Evolutionary conservation across 2,113 vertebrate genomes (phyloP).

Genomic region (Melanotaenia duboulayi): DNA sequence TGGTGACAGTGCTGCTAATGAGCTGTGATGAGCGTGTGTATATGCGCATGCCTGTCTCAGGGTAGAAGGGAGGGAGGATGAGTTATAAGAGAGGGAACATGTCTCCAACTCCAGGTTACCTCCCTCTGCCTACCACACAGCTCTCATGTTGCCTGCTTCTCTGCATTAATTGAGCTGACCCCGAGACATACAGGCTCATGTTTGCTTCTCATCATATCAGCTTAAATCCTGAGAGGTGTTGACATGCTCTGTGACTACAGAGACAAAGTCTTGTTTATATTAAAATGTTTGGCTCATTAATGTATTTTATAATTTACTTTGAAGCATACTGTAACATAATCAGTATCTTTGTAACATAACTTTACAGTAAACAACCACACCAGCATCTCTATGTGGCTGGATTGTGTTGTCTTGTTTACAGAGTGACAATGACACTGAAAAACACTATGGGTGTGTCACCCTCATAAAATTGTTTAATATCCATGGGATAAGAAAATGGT

Average conservation of each 20-base stretch:
- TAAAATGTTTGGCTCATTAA: constrained; percentile 1
- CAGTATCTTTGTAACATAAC: no score
- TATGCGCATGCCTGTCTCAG: constrained; percentile 30
- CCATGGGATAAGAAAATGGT: no score
- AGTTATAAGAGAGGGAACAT: constrained; percentile 21
- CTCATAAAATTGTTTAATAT: background rate
- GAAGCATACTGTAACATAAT: no score
- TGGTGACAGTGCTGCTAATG: constrained; percentile 61
- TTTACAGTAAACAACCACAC: no score
- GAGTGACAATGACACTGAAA: background rate
- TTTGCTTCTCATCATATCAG: constrained; percentile 46
- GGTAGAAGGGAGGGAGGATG: constrained; percentile 13
- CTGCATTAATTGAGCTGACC: constrained; percentile 62
- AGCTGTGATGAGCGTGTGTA: constrained; percentile 55
- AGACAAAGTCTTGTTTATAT: background rate
- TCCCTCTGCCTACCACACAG: constrained; percentile 17
- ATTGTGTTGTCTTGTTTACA: background rate
- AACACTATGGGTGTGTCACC: background rate
- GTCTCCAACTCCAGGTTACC: constrained; percentile 50
- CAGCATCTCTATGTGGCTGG: no score
- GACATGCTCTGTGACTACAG: background rate
- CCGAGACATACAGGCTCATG: constrained; percentile 51
- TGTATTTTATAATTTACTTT: background rate
- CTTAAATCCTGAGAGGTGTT: constrained; percentile 16
- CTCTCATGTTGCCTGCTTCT: constrained; percentile 38